These are phyloP conservation scores for Leguminivora glycinivorella DNA, from an alignment of 1,140 invertebrate species.

Conservation along the genomic window DNA sequence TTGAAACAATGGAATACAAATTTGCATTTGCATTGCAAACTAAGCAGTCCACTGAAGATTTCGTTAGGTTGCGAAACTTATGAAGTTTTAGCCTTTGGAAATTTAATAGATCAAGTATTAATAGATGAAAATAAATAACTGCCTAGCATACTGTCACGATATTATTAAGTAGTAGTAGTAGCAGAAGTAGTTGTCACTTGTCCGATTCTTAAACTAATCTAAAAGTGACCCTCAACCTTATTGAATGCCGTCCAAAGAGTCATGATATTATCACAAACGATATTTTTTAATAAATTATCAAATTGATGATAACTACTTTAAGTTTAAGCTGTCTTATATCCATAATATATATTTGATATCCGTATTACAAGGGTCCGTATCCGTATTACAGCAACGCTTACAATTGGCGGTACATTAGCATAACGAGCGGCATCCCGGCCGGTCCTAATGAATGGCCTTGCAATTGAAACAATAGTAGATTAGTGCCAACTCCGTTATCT, in stretches of 20 bases:
- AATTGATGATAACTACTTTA: background rate
- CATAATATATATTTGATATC: constrained; percentile 11
- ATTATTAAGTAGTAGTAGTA: too few relatives aligned
- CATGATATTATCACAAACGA: too few relatives aligned
- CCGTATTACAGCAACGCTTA: constrained; percentile 31
- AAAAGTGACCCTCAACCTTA: too few relatives aligned
- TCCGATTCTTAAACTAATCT: too few relatives aligned
- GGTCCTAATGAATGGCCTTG: constrained; percentile 54
- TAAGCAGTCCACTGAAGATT: background rate
- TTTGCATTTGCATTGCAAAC: constrained; percentile 19
- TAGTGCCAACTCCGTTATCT: constrained; percentile 54
- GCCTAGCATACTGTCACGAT: too few relatives aligned
- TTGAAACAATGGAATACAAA: constrained; percentile 34
- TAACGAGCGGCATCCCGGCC: constrained; percentile 48
- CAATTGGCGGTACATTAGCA: constrained; percentile 52
- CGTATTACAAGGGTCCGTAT: constrained; percentile 21
- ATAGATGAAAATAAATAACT: background rate
- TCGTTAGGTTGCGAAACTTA: background rate
- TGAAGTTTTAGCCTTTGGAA: background rate
- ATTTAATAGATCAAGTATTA: background rate
- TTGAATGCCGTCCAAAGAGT: too few relatives aligned
- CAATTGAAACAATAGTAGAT: constrained; percentile 64
- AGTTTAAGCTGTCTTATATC: background rate
- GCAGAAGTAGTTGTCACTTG: too few relatives aligned
- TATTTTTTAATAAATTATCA: background rate